phyloP scores from a whole-genome alignment of 2,113 vertebrate species.

The Centropus bengalensis region DNA sequence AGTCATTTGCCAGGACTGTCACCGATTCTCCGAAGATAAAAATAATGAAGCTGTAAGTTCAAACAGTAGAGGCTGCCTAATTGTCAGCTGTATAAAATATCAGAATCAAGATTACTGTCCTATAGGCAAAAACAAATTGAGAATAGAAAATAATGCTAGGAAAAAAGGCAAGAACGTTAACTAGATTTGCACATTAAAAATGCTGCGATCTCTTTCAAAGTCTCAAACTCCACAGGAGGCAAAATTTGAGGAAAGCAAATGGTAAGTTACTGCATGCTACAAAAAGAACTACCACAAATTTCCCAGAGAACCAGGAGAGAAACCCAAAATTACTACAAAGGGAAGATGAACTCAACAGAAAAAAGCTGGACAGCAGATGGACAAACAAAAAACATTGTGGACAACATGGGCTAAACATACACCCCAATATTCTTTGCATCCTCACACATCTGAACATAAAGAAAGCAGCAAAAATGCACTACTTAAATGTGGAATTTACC shows the following conservation, averaged over 20 bases:
- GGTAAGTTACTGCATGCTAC: not conserved
- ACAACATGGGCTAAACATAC: not conserved
- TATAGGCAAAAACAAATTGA: not conserved
- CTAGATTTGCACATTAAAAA: not conserved
- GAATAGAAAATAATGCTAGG: not conserved
- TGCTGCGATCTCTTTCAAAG: not conserved
- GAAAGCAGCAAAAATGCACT: not conserved
- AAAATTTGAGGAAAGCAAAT: not conserved
- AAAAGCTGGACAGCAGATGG: not conserved
- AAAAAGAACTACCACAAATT: not conserved
- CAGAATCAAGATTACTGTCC: not conserved
- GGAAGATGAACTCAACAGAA: not conserved
- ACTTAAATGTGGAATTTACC: not conserved
- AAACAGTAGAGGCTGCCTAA: slow-evolving; percentile 22
- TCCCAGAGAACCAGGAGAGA: not conserved
- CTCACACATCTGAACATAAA: not conserved
- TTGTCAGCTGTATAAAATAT: not conserved
- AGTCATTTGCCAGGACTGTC: slow-evolving; percentile 9
- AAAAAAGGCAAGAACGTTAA: not conserved
- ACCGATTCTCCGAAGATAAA: slow-evolving; percentile 18
- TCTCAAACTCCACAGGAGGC: not conserved
- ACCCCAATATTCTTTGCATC: not conserved
- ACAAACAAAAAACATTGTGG: not conserved
- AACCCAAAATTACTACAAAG: not conserved
- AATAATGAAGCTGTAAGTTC: slow-evolving; percentile 11